phyloP scores from a whole-genome alignment of 2,888 invertebrate species.

The Drosophila merina region DNA sequence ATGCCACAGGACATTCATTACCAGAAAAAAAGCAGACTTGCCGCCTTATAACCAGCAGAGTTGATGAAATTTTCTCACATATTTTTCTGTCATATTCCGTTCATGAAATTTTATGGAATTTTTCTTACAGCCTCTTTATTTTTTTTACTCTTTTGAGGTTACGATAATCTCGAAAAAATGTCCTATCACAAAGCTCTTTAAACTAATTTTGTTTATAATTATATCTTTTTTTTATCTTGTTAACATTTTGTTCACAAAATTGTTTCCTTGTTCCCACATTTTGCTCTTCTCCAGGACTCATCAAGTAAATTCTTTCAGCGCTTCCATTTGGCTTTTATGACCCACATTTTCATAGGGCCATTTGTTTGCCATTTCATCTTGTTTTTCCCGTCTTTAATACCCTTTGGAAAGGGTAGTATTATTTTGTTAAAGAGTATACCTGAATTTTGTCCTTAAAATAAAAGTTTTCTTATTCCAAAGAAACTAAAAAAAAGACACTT shows the following conservation, averaged over 20 bases:
- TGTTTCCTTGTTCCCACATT: conserved; percentile 4
- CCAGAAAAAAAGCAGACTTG: conserved; percentile 13
- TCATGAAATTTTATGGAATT: conserved; percentile 44
- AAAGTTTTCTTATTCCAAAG: too few relatives aligned
- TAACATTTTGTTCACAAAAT: conserved; percentile 1
- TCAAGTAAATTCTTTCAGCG: conserved; percentile 15
- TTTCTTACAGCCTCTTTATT: not conserved
- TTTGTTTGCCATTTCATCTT: conserved; percentile 16
- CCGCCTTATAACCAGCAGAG: conserved; percentile 13
- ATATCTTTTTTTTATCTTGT: not conserved
- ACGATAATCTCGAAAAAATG: not conserved
- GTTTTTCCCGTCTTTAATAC: not conserved
- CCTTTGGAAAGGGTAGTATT: not conserved
- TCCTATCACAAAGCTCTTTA: too few relatives aligned
- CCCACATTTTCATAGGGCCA: conserved; percentile 32
- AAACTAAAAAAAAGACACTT: too few relatives aligned
- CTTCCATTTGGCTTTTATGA: conserved; percentile 22
- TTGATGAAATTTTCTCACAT: conserved; percentile 61
- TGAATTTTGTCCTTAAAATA: not conserved
- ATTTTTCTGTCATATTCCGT: conserved; percentile 46
- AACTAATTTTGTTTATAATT: too few relatives aligned
- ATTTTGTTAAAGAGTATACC: not conserved
- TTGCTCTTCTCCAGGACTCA: not conserved
- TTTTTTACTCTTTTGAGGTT: too few relatives aligned
- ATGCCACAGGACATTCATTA: conserved; percentile 65